Evolutionary conservation across 2,888 invertebrate genomes (phyloP).

Genomic region (Biston stratarius): DNA sequence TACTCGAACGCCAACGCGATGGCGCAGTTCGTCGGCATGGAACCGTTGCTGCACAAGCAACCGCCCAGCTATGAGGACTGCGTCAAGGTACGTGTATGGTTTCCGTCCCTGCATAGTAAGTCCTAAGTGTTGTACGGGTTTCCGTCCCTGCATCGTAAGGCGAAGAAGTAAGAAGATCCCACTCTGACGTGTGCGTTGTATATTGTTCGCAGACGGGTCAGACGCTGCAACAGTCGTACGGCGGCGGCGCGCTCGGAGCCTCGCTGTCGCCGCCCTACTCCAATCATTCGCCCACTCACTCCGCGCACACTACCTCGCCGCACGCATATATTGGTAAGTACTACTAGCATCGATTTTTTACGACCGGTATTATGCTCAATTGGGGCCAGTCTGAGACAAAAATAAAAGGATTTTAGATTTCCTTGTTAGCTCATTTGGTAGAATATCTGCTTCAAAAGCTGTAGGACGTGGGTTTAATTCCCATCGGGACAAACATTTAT

Average conservation of each 20-base stretch:
- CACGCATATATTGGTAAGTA: constrained; percentile 91
- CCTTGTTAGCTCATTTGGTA: too few relatives aligned
- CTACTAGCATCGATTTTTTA: neutral
- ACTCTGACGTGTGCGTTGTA: neutral
- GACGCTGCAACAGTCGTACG: constrained; percentile 88
- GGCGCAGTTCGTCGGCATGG: constrained; percentile 88
- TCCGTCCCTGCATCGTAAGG: constrained; percentile 31
- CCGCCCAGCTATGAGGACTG: constrained; percentile 97
- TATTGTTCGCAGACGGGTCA: constrained; percentile 84
- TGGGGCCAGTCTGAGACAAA: too few relatives aligned
- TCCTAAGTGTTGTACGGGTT: neutral
- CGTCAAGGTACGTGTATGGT: constrained; percentile 87
- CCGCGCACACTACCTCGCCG: constrained; percentile 92
- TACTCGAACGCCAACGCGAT: constrained; percentile 93
- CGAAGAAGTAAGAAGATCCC: too few relatives aligned
- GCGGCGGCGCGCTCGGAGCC: constrained; percentile 84
- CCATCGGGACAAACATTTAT: too few relatives aligned
- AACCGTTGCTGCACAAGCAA: constrained; percentile 89
- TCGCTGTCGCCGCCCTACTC: constrained; percentile 94
- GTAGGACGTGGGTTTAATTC: too few relatives aligned
- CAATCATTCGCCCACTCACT: constrained; percentile 94
- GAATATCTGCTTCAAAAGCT: too few relatives aligned
- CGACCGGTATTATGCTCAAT: neutral
- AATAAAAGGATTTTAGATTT: too few relatives aligned
- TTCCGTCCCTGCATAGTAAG: constrained; percentile 31